Base-by-base conservation (phyloP, 2,797 vertebrate species). In the Pangasius macronema region DNA sequence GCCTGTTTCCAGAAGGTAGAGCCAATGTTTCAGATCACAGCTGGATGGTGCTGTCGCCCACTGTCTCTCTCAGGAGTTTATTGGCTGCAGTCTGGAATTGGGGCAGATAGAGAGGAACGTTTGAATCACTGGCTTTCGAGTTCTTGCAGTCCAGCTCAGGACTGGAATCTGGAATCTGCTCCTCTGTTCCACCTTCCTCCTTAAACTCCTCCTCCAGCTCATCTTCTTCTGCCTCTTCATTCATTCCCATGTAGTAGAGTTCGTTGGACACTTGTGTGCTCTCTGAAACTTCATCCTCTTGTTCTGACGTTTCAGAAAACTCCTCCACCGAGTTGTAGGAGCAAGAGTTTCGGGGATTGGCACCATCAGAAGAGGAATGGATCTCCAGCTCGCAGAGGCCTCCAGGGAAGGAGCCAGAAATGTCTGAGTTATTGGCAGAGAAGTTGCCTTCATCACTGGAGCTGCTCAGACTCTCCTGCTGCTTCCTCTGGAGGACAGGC, bases 271-370 rank as follows among this genome's bases (percentile, higher is more conserved):
- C 83, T 61, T 46, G 9, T 88, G 53, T 91, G 86, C 92, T 91
- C 0, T 93, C 92, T 0, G 82, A 65, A 27, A 94, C 94, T 72
- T 91, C 87, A 2, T 92, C 94, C 0, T 96, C 95, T 24, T 95
- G 94, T 42, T 97, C 96, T 0, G 93, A 95, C 1, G 95, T 93
- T 91, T 97, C 96, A 0, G 96, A 98, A 85, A 98, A 95, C 36
- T 96, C 97, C 89, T 97, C 97, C 0, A 96, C 95, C 0, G 97
- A 97, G 88, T 96, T 89, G 91, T 95, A 94, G 84, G 94, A 95
- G 92, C 95, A 91, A 83, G 94, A 95, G 87, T 87, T 92, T 16
- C 92, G 91, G 2, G 92, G 92, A 75, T 94, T 93, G 0, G 95
- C 59, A 0, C 92, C 20, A 2, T 95, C 84, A 9, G 94, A 91